Conservation (phyloP, 1,140 invertebrate genomes). For the Bombus superbus region DNA sequence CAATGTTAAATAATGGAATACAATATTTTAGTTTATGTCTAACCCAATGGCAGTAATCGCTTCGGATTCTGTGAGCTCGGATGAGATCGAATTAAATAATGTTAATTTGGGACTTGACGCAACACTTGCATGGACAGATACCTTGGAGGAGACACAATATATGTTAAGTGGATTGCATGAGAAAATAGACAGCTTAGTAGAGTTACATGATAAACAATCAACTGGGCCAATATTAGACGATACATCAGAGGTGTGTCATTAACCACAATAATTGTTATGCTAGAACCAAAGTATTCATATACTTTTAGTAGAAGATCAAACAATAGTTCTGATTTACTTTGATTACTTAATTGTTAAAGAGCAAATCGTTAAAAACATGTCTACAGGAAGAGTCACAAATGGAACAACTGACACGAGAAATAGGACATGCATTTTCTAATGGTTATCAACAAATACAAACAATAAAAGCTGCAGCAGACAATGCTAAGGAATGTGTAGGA, state of each 20-base stretch:
- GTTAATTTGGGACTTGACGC: constrained; percentile 82
- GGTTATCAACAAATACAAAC: constrained; percentile 92
- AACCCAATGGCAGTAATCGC: constrained; percentile 87
- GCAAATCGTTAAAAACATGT: constrained; percentile 48
- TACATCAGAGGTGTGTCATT: constrained; percentile 81
- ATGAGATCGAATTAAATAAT: constrained; percentile 82
- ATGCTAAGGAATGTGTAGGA: constrained; percentile 83
- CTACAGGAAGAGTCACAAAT: constrained; percentile 92
- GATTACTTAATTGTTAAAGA: constrained; percentile 43
- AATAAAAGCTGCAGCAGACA: constrained; percentile 84
- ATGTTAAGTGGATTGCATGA: constrained; percentile 90
- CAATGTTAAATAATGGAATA: constrained; percentile 38
- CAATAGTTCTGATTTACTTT: constrained; percentile 30
- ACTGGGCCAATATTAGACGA: constrained; percentile 96
- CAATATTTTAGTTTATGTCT: constrained; percentile 83
- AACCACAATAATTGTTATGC: not conserved
- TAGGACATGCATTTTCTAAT: constrained; percentile 92
- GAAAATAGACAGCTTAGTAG: constrained; percentile 91
- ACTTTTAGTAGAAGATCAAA: not conserved
- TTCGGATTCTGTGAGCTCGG: constrained; percentile 84
- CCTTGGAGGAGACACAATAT: constrained; percentile 93
- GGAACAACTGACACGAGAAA: constrained; percentile 92
- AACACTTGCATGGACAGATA: constrained; percentile 93
- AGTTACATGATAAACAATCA: constrained; percentile 93
- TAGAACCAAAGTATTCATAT: not conserved